These are phyloP conservation scores for Salarias fasciatus DNA, from an alignment of 2,797 vertebrate genomes.

Conservation along the genomic window DNA sequence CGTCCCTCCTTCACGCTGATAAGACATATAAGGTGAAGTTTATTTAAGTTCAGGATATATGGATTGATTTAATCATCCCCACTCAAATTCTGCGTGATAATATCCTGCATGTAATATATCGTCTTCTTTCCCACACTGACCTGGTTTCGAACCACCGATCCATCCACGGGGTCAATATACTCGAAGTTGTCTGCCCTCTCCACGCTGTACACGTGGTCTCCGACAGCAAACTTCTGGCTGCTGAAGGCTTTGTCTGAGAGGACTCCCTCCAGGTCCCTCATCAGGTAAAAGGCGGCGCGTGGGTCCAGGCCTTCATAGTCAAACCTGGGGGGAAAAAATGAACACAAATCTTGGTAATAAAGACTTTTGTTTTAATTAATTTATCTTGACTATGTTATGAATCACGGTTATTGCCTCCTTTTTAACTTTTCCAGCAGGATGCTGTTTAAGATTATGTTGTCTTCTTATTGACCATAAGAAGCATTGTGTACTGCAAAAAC, in stretches of 20 bases:
- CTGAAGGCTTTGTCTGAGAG: constrained; percentile 93
- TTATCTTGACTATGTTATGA: too few relatives aligned
- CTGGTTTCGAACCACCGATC: constrained; percentile 96
- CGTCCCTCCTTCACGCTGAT: background rate
- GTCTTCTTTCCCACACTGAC: constrained; percentile 73
- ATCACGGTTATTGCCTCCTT: too few relatives aligned
- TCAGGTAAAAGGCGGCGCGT: constrained; percentile 91
- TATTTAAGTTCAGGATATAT: too few relatives aligned
- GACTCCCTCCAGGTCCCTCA: constrained; percentile 93
- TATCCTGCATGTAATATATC: background rate
- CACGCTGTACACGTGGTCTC: constrained; percentile 91
- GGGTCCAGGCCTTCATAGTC: constrained; percentile 97
- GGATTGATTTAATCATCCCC: too few relatives aligned
- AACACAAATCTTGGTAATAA: too few relatives aligned
- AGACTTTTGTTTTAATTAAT: too few relatives aligned
- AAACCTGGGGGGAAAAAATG: constrained; percentile 87
- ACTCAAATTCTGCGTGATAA: too few relatives aligned
- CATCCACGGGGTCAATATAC: constrained; percentile 97
- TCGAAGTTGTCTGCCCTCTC: constrained; percentile 95
- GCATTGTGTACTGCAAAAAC: too few relatives aligned
- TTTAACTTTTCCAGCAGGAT: too few relatives aligned
- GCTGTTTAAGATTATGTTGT: too few relatives aligned
- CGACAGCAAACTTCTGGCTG: constrained; percentile 96
- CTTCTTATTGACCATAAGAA: too few relatives aligned
- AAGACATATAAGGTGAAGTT: too few relatives aligned